phyloP scores from a whole-genome alignment of 2,113 vertebrate species.

The Hydrolagus affinis region DNA sequence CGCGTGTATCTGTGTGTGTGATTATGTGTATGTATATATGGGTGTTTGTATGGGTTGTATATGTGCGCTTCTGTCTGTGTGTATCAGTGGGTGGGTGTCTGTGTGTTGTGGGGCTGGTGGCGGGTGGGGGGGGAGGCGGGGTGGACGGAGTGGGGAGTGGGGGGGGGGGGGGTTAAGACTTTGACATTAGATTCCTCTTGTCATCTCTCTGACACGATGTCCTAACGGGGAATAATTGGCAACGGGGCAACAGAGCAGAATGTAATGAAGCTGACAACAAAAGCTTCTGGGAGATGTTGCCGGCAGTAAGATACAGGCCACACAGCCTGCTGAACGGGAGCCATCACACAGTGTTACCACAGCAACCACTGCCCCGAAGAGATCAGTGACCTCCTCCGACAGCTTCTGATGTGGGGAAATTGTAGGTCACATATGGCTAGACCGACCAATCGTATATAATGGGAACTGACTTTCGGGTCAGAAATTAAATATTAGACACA shows the following conservation, averaged over 20 bases:
- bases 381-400: slow-evolving; percentile 1
- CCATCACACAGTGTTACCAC: slow-evolving; percentile 37
- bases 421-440: slow-evolving; percentile 31
- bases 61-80: no score
- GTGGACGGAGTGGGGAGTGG: no score
- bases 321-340: slow-evolving; percentile 12
- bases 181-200: slow-evolving; percentile 8
- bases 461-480: slow-evolving; percentile 24
- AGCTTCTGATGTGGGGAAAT: slow-evolving; percentile 24
- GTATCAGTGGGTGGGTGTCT: no score
- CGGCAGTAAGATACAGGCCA: slow-evolving; percentile 36
- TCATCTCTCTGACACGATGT: slow-evolving; percentile 22
- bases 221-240: slow-evolving; percentile 25
- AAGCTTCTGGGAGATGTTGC: slow-evolving; percentile 38
- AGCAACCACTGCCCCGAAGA: slow-evolving; percentile 36
- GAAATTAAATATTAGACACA: neutral
- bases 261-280: slow-evolving; percentile 34
- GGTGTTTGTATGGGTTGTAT: no score
- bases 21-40: no score
- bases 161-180: no score
- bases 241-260: slow-evolving; percentile 41
- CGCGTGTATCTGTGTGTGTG: no score
- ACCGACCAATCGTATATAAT: slow-evolving; percentile 16
- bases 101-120: no score
- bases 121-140: no score